phyloP scores from a whole-genome alignment of 2,888 invertebrate genomes.

The Idaea aversata region DNA sequence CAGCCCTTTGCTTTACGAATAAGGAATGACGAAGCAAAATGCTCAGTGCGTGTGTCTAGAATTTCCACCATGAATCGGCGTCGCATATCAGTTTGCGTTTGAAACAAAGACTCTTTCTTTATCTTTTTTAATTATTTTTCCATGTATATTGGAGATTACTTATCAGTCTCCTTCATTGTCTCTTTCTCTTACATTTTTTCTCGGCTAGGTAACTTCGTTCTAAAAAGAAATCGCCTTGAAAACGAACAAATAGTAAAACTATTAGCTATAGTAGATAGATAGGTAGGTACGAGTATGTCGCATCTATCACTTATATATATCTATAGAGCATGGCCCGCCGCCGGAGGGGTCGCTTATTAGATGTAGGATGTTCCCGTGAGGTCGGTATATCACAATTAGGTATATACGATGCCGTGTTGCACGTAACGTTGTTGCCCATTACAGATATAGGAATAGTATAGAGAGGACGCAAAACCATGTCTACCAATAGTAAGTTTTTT shows the following conservation, averaged over 20 bases:
- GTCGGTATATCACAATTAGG: constrained; percentile 72
- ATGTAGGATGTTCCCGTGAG: constrained; percentile 46
- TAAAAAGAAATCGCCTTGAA: not conserved
- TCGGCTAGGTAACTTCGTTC: not conserved
- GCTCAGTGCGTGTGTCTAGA: no score
- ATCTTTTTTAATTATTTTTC: no score
- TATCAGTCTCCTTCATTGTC: no score
- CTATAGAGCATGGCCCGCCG: constrained; percentile 11
- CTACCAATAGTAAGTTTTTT: not conserved
- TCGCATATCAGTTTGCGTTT: no score
- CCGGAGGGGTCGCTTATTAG: constrained; percentile 39
- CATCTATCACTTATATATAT: not conserved
- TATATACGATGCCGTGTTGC: constrained; percentile 48
- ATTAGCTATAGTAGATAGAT: no score
- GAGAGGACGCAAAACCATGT: not conserved
- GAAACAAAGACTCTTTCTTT: no score
- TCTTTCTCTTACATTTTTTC: no score
- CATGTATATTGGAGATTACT: no score
- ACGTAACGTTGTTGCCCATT: constrained; percentile 38
- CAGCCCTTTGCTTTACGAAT: no score
- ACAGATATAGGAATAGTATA: not conserved
- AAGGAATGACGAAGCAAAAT: no score
- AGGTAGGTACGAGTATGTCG: not conserved
- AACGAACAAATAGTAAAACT: not conserved
- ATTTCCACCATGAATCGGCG: no score